Evolutionary conservation across 2,888 invertebrate genomes (phyloP).

Genomic region (Sphecodes monilicornis): DNA sequence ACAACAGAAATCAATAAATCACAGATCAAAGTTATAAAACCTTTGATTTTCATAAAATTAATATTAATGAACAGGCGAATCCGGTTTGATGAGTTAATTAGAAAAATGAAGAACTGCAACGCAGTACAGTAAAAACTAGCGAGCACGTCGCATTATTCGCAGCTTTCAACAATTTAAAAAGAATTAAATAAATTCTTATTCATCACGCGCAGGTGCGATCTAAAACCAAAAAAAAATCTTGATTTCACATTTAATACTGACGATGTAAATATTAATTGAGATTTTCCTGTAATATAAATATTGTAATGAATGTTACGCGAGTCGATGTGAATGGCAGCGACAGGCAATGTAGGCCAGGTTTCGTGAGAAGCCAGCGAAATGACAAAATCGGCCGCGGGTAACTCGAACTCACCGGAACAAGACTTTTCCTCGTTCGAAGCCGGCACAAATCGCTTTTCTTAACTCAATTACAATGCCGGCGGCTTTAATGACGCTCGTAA

Average conservation of each 20-base stretch:
- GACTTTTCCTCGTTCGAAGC: constrained; percentile 60
- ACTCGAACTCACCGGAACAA: constrained; percentile 10
- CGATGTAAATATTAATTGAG: no score
- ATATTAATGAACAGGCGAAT: neutral
- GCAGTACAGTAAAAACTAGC: neutral
- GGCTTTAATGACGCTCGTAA: constrained; percentile 72
- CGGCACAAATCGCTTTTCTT: constrained; percentile 72
- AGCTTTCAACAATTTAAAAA: no score
- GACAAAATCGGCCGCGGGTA: constrained; percentile 26
- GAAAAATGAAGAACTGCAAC: no score
- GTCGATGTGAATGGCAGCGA: neutral
- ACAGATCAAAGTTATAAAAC: no score
- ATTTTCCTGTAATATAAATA: no score
- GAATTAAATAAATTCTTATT: neutral
- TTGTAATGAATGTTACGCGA: neutral
- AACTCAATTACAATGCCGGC: constrained; percentile 74
- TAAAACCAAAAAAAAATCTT: no score
- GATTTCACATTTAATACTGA: no score
- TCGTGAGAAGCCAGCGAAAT: neutral
- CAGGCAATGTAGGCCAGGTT: neutral
- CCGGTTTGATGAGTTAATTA: neutral
- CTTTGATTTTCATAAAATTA: neutral
- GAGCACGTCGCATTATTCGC: no score
- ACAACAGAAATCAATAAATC: no score
- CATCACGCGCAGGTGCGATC: no score